Percentiles rank a stretch among this genome's conserved stretches.
Evolutionary conservation across 2,797 vertebrate genomes (phyloP).

Genomic region (Acanthis flammea): DNA sequence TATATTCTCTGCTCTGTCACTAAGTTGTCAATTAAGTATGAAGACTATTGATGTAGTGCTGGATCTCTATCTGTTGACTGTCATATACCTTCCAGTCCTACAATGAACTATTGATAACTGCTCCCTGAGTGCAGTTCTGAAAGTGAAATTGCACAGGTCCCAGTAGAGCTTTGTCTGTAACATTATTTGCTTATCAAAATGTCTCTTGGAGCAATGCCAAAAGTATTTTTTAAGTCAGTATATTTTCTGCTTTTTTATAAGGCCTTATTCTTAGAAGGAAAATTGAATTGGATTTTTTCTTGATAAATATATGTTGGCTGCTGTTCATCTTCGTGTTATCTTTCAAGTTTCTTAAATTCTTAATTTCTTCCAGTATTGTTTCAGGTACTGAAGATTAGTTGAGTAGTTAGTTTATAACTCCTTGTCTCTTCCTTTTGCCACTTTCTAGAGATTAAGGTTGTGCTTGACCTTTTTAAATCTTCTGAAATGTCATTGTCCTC

Average conservation of each 20-base stretch:
- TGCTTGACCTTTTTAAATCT: conserved; percentile 40
- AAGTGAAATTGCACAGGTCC: background rate
- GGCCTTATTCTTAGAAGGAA: background rate
- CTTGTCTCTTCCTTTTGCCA: background rate
- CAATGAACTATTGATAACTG: background rate
- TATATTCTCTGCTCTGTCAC: background rate
- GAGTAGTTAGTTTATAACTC: background rate
- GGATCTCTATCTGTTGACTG: background rate
- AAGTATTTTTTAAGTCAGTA: background rate
- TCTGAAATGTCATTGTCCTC: background rate
- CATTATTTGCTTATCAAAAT: background rate
- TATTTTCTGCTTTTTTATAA: background rate
- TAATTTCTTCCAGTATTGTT: background rate
- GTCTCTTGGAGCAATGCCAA: background rate
- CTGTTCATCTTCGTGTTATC: background rate
- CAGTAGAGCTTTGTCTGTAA: background rate
- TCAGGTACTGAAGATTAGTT: background rate
- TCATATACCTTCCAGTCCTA: background rate
- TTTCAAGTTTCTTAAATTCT: background rate
- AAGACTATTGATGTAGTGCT: background rate
- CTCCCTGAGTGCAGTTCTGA: background rate
- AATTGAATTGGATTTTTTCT: background rate
- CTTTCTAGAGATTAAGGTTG: background rate
- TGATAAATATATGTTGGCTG: background rate
- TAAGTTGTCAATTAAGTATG: background rate